Percentiles rank a stretch among this genome's conserved stretches.
These are phyloP conservation scores for Drosophila trichaetosa DNA, from an alignment of 2,888 invertebrate genomes.

Conservation along the genomic window DNA sequence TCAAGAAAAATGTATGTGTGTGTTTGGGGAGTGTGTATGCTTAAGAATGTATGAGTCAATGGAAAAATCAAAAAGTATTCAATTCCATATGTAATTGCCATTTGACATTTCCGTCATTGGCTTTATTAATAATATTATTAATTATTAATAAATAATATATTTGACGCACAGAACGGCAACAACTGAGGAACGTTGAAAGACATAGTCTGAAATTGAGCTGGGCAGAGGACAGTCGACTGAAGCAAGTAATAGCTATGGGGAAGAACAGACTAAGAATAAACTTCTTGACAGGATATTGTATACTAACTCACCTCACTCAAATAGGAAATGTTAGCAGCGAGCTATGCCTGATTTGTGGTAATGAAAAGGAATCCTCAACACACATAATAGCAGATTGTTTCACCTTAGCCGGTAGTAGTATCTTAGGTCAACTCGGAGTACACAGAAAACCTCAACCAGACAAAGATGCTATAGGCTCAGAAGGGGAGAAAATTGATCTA, in stretches of 20 bases:
- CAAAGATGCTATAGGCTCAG: neutral
- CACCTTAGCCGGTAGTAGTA: neutral
- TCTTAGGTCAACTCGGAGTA: neutral
- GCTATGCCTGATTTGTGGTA: neutral
- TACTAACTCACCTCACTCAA: neutral
- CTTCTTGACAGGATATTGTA: neutral
- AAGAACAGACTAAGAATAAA: neutral
- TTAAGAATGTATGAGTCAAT: constrained; percentile 4
- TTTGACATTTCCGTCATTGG: neutral
- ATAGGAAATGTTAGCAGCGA: no score
- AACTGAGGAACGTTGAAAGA: neutral
- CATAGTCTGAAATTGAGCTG: neutral
- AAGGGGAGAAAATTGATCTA: neutral
- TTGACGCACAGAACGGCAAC: no score
- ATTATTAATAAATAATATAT: neutral
- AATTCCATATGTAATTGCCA: constrained; percentile 22
- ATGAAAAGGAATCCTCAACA: neutral
- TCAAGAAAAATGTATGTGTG: constrained; percentile 13
- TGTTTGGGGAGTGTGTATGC: neutral
- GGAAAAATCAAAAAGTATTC: constrained; percentile 17
- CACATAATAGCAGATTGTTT: neutral
- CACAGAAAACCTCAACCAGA: neutral
- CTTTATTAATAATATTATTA: neutral
- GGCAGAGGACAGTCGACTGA: neutral
- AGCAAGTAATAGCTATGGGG: neutral